Percentiles rank a stretch among this genome's conserved stretches.
Evolutionary conservation across 2,113 vertebrate species (phyloP).

Genomic region (Colius striatus): DNA sequence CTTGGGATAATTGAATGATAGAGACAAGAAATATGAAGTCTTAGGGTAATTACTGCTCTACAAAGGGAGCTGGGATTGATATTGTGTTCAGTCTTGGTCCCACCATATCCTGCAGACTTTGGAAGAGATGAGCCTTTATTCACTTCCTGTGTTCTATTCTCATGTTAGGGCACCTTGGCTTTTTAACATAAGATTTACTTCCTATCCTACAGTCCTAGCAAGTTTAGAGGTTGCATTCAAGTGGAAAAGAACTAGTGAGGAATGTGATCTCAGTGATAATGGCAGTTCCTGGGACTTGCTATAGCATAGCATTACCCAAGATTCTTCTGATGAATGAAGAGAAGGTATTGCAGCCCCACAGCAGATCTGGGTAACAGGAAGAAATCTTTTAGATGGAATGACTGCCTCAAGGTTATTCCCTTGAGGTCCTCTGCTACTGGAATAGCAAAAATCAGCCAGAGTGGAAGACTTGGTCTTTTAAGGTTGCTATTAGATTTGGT

Average conservation of each 20-base stretch:
- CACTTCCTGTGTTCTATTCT: not conserved
- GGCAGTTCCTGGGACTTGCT: not conserved
- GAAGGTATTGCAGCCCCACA: not conserved
- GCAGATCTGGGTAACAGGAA: not conserved
- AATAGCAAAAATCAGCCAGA: not conserved
- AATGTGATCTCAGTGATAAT: not conserved
- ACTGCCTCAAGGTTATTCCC: not conserved
- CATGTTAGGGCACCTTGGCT: not conserved
- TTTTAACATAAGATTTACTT: not conserved
- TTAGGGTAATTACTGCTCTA: not conserved
- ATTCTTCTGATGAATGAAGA: not conserved
- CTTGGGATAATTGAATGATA: not conserved
- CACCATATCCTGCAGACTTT: not conserved
- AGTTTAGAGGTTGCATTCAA: not conserved
- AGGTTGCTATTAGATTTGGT: fast-evolving
- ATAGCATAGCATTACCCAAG: not conserved
- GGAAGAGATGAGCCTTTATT: not conserved
- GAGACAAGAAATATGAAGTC: not conserved
- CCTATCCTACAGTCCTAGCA: not conserved
- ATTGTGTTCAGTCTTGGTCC: not conserved
- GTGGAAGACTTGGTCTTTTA: not conserved
- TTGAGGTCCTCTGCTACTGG: not conserved
- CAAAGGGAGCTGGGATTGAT: not conserved
- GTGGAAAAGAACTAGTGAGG: not conserved
- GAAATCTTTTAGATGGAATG: not conserved